These are phyloP conservation scores for Parnassius smintheus DNA, from an alignment of 2,888 invertebrate genomes.

Conservation along the genomic window DNA sequence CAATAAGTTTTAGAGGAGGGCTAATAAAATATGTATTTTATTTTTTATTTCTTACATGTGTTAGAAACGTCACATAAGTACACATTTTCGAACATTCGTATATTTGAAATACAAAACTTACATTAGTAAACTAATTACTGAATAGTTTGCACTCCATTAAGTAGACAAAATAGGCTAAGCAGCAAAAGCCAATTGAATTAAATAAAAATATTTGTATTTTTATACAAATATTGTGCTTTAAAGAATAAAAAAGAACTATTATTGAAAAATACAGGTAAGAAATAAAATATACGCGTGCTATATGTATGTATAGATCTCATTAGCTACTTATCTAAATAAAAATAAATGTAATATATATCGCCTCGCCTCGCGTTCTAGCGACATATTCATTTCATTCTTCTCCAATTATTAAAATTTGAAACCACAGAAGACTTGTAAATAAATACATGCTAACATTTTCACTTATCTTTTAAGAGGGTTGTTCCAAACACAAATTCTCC, in stretches of 20 bases:
- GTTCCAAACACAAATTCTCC: conserved; percentile 2
- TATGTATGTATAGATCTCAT: conserved; percentile 5
- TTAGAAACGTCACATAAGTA: too few relatives aligned
- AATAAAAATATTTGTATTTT: not conserved
- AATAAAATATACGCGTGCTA: conserved; percentile 19
- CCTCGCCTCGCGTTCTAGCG: conserved; percentile 1
- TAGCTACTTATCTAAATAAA: conserved; percentile 17
- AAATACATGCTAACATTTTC: conserved; percentile 12
- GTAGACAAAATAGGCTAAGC: not conserved
- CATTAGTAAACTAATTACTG: not conserved
- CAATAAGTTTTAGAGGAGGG: too few relatives aligned
- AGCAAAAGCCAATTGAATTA: conserved; percentile 3
- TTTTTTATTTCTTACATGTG: too few relatives aligned
- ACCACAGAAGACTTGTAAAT: conserved; percentile 13
- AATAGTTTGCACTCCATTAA: conserved; percentile 1
- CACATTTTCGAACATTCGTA: too few relatives aligned
- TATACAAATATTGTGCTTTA: too few relatives aligned
- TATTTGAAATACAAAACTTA: not conserved
- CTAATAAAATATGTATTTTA: too few relatives aligned
- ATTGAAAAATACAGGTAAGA: conserved; percentile 8
- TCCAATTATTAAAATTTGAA: conserved; percentile 2
- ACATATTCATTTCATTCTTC: conserved; percentile 1
- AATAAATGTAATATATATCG: conserved; percentile 10
- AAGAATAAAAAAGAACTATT: not conserved
- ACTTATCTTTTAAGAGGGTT: conserved; percentile 16